These are phyloP conservation scores for Pelobates cultripes DNA, from an alignment of 2,797 vertebrate species.

Conservation along the genomic window DNA sequence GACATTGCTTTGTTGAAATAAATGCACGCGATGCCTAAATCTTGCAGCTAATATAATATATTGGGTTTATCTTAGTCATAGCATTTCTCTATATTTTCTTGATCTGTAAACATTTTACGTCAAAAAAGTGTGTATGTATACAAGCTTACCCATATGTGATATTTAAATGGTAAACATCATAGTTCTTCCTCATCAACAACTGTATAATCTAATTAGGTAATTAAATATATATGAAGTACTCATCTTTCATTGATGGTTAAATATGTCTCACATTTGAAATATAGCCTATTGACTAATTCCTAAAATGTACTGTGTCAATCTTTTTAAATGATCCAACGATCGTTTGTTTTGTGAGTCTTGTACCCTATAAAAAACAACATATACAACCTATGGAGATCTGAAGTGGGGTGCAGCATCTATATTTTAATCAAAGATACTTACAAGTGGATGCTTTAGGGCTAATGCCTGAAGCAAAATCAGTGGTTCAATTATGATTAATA, in stretches of 20 bases:
- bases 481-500: too few relatives aligned
- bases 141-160: background rate
- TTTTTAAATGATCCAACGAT: background rate
- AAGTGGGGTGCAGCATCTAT: too few relatives aligned
- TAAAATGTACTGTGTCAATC: background rate
- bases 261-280: background rate
- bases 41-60: slow-evolving; percentile 17
- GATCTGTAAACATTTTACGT: too few relatives aligned
- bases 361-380: background rate
- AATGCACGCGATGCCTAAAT: background rate
- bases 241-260: background rate
- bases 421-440: too few relatives aligned
- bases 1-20: slow-evolving; percentile 33
- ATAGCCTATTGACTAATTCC: background rate
- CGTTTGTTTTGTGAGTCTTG: background rate
- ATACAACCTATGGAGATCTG: too few relatives aligned
- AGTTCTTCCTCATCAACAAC: background rate
- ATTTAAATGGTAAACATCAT: background rate
- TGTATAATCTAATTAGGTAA: background rate
- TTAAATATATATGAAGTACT: background rate
- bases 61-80: background rate
- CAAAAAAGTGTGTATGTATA: background rate
- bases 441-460: too few relatives aligned
- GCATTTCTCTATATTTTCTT: too few relatives aligned
- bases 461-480: too few relatives aligned